Evolutionary conservation across 2,797 vertebrate genomes (phyloP).

Genomic region (Hypotaenidia okinawae): DNA sequence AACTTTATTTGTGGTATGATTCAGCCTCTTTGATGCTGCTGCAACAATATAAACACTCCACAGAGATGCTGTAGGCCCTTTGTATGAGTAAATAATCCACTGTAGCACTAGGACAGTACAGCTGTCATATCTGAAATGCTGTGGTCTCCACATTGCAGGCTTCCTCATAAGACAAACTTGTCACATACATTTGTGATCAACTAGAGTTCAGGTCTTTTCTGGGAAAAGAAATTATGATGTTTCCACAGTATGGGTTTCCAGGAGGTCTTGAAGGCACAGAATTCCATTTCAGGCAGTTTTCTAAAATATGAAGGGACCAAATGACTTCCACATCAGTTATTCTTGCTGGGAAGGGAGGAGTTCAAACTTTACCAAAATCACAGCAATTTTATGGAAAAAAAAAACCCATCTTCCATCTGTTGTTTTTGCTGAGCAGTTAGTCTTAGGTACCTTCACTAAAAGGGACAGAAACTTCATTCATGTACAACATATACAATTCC

Average conservation of each 20-base stretch:
- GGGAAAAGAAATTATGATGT: rapidly evolving
- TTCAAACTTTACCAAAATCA: not conserved
- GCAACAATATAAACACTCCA: not conserved
- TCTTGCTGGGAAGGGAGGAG: not conserved
- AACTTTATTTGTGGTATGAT: not conserved
- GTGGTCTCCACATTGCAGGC: not conserved
- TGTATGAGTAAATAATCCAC: not conserved
- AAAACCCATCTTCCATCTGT: not conserved
- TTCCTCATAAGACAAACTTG: not conserved
- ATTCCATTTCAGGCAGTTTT: not conserved
- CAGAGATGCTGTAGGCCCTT: not conserved
- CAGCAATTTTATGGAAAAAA: not conserved
- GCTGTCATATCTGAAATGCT: not conserved
- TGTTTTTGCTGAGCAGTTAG: not conserved
- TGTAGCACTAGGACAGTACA: not conserved
- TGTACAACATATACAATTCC: not conserved
- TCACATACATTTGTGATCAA: rapidly evolving
- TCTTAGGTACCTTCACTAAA: not conserved
- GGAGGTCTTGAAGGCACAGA: not conserved
- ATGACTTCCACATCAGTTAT: not conserved
- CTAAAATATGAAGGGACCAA: not conserved
- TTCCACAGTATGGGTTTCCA: not conserved
- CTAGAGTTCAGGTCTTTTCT: not conserved
- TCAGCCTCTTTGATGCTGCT: not conserved
- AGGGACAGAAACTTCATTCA: not conserved